These are phyloP conservation scores for Datnioides undecimradiatus DNA, from an alignment of 2,113 vertebrate species.

Conservation along the genomic window DNA sequence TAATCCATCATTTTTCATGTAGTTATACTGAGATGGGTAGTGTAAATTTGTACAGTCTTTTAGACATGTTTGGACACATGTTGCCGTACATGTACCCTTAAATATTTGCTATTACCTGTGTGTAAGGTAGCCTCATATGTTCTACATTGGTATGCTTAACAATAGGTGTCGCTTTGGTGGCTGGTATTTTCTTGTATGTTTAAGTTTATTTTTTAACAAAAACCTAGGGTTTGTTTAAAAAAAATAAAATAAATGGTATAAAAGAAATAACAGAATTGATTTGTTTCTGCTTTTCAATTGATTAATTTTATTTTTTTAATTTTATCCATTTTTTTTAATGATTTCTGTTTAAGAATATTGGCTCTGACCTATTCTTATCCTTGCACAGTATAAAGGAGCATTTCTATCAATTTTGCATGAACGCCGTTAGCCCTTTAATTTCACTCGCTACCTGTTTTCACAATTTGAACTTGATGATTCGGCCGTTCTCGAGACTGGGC, in stretches of 20 bases:
- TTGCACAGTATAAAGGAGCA: conserved; percentile 82
- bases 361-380: conserved; percentile 40
- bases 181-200: conserved; percentile 84
- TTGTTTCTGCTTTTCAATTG: conserved; percentile 76
- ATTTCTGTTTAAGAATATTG: conserved; percentile 66
- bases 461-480: conserved; percentile 80
- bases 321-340: background rate
- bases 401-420: conserved; percentile 89
- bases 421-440: no score
- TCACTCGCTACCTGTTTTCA: conserved; percentile 58
- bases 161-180: conserved; percentile 95
- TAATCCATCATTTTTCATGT: conserved; percentile 87
- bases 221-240: conserved; percentile 91
- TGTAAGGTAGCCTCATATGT: conserved; percentile 95
- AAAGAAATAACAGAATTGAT: conserved; percentile 68
- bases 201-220: conserved; percentile 83
- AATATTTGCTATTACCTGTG: conserved; percentile 90
- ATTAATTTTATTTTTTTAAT: conserved; percentile 57
- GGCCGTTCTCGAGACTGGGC: conserved; percentile 83
- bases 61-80: conserved; percentile 94
- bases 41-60: conserved; percentile 99
- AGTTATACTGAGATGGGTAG: conserved; percentile 90
- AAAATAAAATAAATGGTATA: no score
- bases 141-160: conserved; percentile 94
- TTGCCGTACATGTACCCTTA: conserved; percentile 90